Evolutionary conservation across 2,113 vertebrate genomes (phyloP).

Genomic region (Archilochus colubris): DNA sequence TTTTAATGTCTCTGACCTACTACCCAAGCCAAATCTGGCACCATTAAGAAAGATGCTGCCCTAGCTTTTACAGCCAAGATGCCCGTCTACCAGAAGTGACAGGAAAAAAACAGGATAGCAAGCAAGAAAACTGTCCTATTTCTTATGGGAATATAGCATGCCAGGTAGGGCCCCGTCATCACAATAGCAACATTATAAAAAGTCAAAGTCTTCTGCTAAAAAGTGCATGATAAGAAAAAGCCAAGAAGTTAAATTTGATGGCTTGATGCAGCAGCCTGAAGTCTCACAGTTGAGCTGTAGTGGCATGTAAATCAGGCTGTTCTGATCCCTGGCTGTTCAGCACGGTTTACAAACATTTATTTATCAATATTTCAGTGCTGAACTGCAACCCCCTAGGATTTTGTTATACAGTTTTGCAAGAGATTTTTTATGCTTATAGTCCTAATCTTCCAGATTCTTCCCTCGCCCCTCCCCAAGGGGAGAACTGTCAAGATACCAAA

Average conservation of each 20-base stretch:
- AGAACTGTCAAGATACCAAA: neutral
- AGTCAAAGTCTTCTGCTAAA: neutral
- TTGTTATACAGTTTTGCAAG: neutral
- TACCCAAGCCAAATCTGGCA: neutral
- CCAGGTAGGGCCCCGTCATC: neutral
- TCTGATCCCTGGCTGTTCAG: neutral
- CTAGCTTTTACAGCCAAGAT: neutral
- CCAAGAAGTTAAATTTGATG: neutral
- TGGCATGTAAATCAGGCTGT: neutral
- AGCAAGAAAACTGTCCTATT: neutral
- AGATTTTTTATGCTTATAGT: neutral
- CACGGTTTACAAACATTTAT: neutral
- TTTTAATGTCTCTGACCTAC: neutral
- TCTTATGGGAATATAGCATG: neutral
- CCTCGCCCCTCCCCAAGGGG: neutral
- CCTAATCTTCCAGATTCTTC: neutral
- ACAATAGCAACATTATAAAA: neutral
- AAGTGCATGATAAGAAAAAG: neutral
- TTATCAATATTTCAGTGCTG: neutral
- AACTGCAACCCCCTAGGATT: neutral
- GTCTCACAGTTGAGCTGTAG: neutral
- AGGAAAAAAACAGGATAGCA: neutral
- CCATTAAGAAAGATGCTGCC: neutral
- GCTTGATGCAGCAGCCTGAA: neutral
- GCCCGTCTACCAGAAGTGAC: neutral